A percentile compares a stretch with the other conserved stretches of the same genome.
Evolutionary conservation across 2,113 vertebrate species (phyloP).

Genomic region (Pomatorhinus ruficollis): DNA sequence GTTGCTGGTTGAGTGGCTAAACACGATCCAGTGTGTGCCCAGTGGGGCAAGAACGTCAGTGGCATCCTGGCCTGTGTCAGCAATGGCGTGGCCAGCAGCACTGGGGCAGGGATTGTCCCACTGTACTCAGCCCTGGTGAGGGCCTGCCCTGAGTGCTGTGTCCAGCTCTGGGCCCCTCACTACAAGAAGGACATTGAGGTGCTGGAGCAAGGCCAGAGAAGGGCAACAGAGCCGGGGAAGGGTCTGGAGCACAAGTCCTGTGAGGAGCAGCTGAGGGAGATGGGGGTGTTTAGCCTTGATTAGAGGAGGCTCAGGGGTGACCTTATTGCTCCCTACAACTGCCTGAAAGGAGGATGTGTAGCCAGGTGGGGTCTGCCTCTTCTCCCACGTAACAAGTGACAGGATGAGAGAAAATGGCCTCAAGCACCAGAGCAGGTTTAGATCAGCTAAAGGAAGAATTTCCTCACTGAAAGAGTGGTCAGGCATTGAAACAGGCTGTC

Average conservation of each 20-base stretch:
- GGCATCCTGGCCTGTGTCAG: not conserved
- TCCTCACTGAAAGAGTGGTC: not conserved
- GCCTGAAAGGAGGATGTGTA: not conserved
- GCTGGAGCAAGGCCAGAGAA: not conserved
- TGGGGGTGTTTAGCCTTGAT: not conserved
- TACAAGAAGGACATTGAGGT: not conserved
- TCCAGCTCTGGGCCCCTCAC: not conserved
- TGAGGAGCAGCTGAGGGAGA: not conserved
- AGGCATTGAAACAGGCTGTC: not conserved
- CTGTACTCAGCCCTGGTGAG: not conserved
- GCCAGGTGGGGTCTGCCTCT: rapidly evolving
- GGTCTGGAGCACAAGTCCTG: not conserved
- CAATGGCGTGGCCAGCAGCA: not conserved
- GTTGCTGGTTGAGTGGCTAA: rapidly evolving
- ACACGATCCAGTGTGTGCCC: not conserved
- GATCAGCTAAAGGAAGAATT: not conserved
- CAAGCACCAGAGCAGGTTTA: not conserved
- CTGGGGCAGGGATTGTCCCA: not conserved
- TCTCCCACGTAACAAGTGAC: not conserved
- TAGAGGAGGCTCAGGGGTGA: not conserved
- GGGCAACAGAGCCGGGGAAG: not conserved
- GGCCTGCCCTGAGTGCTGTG: rapidly evolving
- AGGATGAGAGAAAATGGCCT: not conserved
- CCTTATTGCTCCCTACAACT: rapidly evolving
- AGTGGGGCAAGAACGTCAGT: not conserved